phyloP scores from a whole-genome alignment of 2,113 vertebrate species.

The Taxidea taxus region DNA sequence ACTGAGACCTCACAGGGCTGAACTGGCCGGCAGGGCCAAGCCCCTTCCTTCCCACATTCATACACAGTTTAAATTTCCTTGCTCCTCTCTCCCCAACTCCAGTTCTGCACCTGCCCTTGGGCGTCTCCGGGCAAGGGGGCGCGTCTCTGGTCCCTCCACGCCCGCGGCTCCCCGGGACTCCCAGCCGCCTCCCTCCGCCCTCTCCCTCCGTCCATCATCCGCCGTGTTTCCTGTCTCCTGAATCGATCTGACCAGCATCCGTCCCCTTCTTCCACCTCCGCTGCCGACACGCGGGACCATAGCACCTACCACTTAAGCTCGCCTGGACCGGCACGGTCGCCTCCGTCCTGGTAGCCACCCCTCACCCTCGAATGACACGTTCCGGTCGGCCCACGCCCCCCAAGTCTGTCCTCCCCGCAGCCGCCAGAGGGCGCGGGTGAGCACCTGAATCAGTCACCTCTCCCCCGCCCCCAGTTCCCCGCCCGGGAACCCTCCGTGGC shows the following conservation, averaged over 20 bases:
- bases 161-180: neutral
- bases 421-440: neutral
- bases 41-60: neutral
- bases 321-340: neutral
- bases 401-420: neutral
- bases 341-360: too few species aligned
- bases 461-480: too few species aligned
- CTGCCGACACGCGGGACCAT: neutral
- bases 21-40: neutral
- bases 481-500: neutral
- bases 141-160: neutral
- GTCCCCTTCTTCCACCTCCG: neutral
- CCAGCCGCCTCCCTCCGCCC: too few species aligned
- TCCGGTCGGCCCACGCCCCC: neutral
- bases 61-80: neutral
- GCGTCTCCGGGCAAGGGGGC: neutral
- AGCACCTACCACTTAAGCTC: neutral
- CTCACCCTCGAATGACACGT: neutral
- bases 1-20: neutral
- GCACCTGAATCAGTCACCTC: neutral
- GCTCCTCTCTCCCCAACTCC: neutral
- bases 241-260: neutral
- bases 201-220: neutral
- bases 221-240: neutral
- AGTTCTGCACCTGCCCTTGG: neutral